Conservation (phyloP, 2,888 invertebrate species). For the Dicyrtomina minuta region DNA sequence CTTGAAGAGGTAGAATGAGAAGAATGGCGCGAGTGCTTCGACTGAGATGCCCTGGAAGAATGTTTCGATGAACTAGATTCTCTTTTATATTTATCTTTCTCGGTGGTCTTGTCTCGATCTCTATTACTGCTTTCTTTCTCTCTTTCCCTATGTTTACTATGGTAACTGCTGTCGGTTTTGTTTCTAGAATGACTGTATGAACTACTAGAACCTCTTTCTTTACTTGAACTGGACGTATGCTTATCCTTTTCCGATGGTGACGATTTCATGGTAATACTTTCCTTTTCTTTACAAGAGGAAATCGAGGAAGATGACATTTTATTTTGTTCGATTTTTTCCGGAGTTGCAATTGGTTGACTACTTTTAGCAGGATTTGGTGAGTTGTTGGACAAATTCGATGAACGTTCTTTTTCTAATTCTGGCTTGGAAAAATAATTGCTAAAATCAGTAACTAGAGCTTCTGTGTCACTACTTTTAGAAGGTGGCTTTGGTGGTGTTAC, state of each 20-base stretch:
- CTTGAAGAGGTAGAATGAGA: slow-evolving; percentile 22
- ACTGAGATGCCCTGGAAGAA: slow-evolving; percentile 19
- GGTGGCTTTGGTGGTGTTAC: neutral
- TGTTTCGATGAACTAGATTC: slow-evolving; percentile 20
- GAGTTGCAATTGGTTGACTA: neutral
- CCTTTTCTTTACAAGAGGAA: neutral
- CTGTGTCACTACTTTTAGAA: neutral
- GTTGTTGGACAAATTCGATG: neutral
- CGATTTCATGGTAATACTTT: slow-evolving; percentile 2
- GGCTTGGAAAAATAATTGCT: slow-evolving; percentile 20
- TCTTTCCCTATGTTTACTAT: slow-evolving; percentile 17
- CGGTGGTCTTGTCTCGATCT: neutral
- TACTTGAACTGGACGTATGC: neutral
- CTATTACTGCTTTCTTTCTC: slow-evolving; percentile 3
- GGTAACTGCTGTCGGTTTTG: neutral
- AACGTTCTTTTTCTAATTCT: neutral
- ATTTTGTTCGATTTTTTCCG: neutral
- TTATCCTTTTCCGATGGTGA: slow-evolving; percentile 1
- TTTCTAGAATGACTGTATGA: slow-evolving; percentile 9
- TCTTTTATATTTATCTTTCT: slow-evolving; percentile 1
- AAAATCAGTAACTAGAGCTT: slow-evolving; percentile 6
- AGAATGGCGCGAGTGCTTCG: slow-evolving; percentile 15
- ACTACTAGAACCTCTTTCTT: slow-evolving; percentile 1
- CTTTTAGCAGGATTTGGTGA: neutral
- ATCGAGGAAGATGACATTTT: neutral